Conservation (phyloP, 2,113 vertebrate genomes). For the Siniperca knerii region DNA sequence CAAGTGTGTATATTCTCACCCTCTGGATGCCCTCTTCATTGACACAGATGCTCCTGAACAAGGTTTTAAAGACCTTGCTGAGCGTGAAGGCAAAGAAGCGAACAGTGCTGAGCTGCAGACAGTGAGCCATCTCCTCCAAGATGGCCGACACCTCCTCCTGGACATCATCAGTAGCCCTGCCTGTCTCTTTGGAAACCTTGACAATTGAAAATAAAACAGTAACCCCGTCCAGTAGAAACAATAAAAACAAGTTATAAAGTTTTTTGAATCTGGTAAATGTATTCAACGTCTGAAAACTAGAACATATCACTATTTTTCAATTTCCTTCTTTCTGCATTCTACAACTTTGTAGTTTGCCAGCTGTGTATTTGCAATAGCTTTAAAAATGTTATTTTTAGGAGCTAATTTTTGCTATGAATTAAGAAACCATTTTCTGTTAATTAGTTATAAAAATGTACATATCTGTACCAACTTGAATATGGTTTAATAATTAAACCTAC, state of each 20-base stretch:
- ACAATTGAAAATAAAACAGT: not conserved
- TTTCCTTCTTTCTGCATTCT: not conserved
- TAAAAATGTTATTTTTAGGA: not conserved
- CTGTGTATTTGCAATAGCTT: not conserved
- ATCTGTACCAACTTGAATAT: no score
- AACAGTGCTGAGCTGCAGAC: slow-evolving; percentile 89
- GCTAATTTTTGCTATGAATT: not conserved
- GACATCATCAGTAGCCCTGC: slow-evolving; percentile 83
- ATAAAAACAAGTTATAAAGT: no score
- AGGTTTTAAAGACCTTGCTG: slow-evolving; percentile 93
- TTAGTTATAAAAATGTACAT: not conserved
- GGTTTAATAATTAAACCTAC: no score
- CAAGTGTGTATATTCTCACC: slow-evolving; percentile 82
- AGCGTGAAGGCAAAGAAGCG: slow-evolving; percentile 93
- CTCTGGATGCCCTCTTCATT: slow-evolving; percentile 98
- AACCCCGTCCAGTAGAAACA: not conserved
- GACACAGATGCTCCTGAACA: slow-evolving; percentile 92
- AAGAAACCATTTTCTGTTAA: not conserved
- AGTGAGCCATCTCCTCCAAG: slow-evolving; percentile 97
- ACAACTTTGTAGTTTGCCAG: no score
- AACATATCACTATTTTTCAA: no score
- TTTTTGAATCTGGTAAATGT: not conserved
- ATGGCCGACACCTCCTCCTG: slow-evolving; percentile 90
- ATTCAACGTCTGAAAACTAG: not conserved
- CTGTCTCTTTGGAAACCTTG: slow-evolving; percentile 89